Conservation (phyloP, 2,888 invertebrate genomes). For the Nebria brevicollis region DNA sequence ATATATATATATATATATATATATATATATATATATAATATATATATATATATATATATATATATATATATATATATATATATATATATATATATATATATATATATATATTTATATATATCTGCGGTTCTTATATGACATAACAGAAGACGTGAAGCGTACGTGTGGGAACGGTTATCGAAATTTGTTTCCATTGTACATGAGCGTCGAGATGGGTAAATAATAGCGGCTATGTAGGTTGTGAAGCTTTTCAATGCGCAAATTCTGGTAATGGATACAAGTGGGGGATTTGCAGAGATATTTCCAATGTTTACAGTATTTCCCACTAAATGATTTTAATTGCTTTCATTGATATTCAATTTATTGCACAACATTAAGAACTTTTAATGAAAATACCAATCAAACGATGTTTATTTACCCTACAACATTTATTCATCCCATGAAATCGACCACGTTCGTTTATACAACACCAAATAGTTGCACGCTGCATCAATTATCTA, state of each 20-base stretch:
- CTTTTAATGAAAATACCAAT: background rate
- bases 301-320: conserved; percentile 27
- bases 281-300: conserved; percentile 29
- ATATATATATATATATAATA: conserved; percentile 2
- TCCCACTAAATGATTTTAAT: conserved; percentile 38
- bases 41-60: background rate
- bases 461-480: too few relatives aligned
- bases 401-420: background rate
- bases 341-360: conserved; percentile 37
- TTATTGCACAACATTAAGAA: background rate
- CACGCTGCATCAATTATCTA: too few relatives aligned
- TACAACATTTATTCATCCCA: background rate
- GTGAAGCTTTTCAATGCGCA: background rate
- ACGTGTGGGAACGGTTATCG: background rate
- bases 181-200: background rate
- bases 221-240: background rate
- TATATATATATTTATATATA: too few relatives aligned
- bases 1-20: conserved; percentile 20
- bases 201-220: background rate
- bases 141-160: background rate
- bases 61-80: too few relatives aligned
- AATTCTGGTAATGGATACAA: conserved; percentile 31
- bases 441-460: too few relatives aligned
- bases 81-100: too few relatives aligned
- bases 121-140: background rate